Conservation (phyloP, 2,888 invertebrate species). For the Cheilosia impressa region DNA sequence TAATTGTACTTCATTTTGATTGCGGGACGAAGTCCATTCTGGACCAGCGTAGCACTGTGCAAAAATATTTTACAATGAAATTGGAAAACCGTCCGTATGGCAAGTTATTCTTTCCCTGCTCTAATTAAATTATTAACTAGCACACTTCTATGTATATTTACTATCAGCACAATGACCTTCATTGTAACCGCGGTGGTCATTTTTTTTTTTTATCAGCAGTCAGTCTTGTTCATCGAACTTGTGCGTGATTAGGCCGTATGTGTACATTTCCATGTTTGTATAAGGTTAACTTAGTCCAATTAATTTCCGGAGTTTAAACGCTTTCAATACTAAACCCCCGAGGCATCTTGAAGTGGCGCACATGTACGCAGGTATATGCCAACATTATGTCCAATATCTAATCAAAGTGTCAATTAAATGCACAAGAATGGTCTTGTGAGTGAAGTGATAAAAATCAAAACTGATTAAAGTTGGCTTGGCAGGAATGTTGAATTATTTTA, state of each 20-base stretch:
- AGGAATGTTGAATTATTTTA: too few species aligned
- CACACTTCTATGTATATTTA: neutral
- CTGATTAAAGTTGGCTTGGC: slow-evolving; percentile 21
- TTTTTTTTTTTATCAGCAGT: slow-evolving; percentile 21
- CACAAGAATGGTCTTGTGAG: slow-evolving; percentile 27
- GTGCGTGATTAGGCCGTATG: slow-evolving; percentile 9
- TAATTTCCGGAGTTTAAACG: slow-evolving; percentile 15
- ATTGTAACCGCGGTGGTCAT: slow-evolving; percentile 15
- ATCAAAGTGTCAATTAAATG: slow-evolving; percentile 57
- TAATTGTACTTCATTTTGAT: too few species aligned
- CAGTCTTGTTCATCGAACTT: slow-evolving; percentile 7
- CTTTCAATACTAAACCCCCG: slow-evolving; percentile 2
- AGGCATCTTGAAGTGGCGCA: neutral
- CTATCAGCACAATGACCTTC: slow-evolving; percentile 33
- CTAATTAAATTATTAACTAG: slow-evolving; percentile 4
- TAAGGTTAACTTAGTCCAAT: slow-evolving; percentile 11
- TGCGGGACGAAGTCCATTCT: too few species aligned
- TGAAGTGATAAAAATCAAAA: slow-evolving; percentile 41
- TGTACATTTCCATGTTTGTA: slow-evolving; percentile 7
- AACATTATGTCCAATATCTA: slow-evolving; percentile 46
- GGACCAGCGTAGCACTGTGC: too few species aligned
- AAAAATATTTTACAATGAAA: too few species aligned
- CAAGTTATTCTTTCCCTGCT: neutral
- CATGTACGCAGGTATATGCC: neutral
- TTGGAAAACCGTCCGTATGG: neutral